phyloP scores from a whole-genome alignment of 2,113 vertebrate genomes.

The Triplophysa rosa region DNA sequence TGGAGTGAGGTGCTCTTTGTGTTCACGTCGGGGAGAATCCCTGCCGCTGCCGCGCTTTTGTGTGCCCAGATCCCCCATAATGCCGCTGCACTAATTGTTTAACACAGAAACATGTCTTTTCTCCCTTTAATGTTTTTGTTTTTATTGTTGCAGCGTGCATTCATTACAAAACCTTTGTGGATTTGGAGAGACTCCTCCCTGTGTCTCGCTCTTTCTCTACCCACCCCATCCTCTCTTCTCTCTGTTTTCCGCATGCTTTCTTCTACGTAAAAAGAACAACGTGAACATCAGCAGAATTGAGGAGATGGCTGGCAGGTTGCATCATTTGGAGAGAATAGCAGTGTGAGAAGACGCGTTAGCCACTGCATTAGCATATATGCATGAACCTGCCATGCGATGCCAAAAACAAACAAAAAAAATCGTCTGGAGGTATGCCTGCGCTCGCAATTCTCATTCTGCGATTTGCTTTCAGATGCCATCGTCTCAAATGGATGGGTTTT shows the following conservation, averaged over 20 bases:
- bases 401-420: slow-evolving; percentile 18
- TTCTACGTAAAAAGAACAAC: slow-evolving; percentile 58
- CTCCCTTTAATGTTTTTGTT: slow-evolving; percentile 78
- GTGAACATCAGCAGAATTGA: slow-evolving; percentile 73
- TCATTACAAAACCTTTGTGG: slow-evolving; percentile 78
- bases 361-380: slow-evolving; percentile 72
- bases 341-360: slow-evolving; percentile 73
- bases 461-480: slow-evolving; percentile 64
- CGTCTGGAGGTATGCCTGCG: slow-evolving; percentile 17
- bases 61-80: slow-evolving; percentile 73
- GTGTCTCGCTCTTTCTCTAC: slow-evolving; percentile 36
- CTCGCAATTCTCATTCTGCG: neutral
- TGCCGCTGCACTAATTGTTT: slow-evolving; percentile 78
- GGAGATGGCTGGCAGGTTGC: slow-evolving; percentile 78
- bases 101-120: slow-evolving; percentile 79
- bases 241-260: slow-evolving; percentile 20
- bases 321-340: slow-evolving; percentile 75
- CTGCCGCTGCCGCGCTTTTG: slow-evolving; percentile 71
- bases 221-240: slow-evolving; percentile 13
- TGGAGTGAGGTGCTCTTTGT: slow-evolving; percentile 66
- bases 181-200: slow-evolving; percentile 64
- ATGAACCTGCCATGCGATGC: slow-evolving; percentile 35
- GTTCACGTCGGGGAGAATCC: slow-evolving; percentile 74
- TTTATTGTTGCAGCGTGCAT: slow-evolving; percentile 74
- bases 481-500: slow-evolving; percentile 71